Evolutionary conservation across 2,888 invertebrate genomes (phyloP).

Genomic region (Diarsia dahlii): DNA sequence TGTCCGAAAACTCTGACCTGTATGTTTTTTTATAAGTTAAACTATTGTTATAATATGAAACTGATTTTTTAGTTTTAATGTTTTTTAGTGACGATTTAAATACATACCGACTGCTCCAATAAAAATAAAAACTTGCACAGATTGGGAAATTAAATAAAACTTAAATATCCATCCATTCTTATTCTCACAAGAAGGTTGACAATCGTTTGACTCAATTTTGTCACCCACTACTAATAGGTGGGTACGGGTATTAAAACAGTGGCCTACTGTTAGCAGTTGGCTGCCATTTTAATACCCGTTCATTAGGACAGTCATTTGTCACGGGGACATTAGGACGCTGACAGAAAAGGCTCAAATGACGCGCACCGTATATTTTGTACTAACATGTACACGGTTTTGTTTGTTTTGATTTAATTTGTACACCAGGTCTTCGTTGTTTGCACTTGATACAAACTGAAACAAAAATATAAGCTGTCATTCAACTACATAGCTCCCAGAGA

Average conservation of each 20-base stretch:
- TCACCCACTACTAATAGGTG: background rate
- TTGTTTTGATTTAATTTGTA: constrained; percentile 39
- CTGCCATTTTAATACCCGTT: constrained; percentile 67
- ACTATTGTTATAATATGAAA: too few species aligned
- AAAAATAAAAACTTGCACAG: background rate
- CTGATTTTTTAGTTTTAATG: too few species aligned
- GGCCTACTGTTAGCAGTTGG: constrained; percentile 39
- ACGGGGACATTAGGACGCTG: constrained; percentile 73
- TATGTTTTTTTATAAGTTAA: too few species aligned
- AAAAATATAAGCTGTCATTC: background rate
- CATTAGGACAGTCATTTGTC: constrained; percentile 74
- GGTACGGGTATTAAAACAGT: too few species aligned
- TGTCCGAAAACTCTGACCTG: too few species aligned
- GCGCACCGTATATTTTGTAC: constrained; percentile 67
- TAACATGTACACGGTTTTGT: constrained; percentile 10
- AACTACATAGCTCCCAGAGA: background rate
- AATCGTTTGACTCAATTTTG: background rate
- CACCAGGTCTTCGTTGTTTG: background rate
- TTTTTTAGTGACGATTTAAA: too few species aligned
- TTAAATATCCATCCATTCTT: background rate
- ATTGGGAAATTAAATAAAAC: background rate
- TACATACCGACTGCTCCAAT: too few species aligned
- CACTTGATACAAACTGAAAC: background rate
- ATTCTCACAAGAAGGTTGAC: background rate
- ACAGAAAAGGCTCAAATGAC: constrained; percentile 70